Base-by-base conservation (phyloP, 2,797 vertebrate species). In the Macroramphosus scolopax region DNA sequence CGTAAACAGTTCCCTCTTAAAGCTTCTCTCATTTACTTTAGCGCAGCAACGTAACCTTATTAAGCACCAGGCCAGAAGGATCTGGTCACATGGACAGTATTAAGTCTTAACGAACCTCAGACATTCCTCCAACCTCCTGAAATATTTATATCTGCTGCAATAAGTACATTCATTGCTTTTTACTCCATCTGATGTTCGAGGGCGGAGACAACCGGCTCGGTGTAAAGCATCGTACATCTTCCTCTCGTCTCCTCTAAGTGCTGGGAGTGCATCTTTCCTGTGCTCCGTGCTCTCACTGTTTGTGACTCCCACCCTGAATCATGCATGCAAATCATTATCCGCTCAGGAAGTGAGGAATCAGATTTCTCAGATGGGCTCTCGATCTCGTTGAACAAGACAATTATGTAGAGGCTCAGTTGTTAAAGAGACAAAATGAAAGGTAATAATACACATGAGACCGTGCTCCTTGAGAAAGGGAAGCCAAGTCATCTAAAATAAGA, bases 331-430 rank as follows among this genome's bases (percentile, higher is more conserved):
- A 89, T 84, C 82, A 71, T 86, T 84, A 86, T 86, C 77, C 78
- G 83, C 87, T 86, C 80, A 87, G 87, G 85, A 87, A 87, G 80
- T 50, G 46, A 74, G 76, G 80, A 85, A 84, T 89, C 78, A 42
- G 63, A 86, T 88, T 82, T 82, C 78, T 56, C 59, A 33, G 75
- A 78, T 53, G 62, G 61, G 60, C 58, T 51, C n/a, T 48, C 71
- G 64, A 82, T 67, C 52, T 37, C 33, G 62, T 69, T 52, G 47
- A 76, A 69, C 33, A 48, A 45, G 57, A 51, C 53, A 60, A 48
- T 68, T 40, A 71, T 63, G 63, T n/a, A n/a, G n/a, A 79, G 54
- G 62, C 42, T 61, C 37, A 15, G 28, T 30, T 38, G 46, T 42
- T 46, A 18, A 59, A 51, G 55, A 72, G 67, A 56, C 15, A 38